phyloP scores from a whole-genome alignment of 64 coral and sea anemone genomes.

The Actinia equina region DNA sequence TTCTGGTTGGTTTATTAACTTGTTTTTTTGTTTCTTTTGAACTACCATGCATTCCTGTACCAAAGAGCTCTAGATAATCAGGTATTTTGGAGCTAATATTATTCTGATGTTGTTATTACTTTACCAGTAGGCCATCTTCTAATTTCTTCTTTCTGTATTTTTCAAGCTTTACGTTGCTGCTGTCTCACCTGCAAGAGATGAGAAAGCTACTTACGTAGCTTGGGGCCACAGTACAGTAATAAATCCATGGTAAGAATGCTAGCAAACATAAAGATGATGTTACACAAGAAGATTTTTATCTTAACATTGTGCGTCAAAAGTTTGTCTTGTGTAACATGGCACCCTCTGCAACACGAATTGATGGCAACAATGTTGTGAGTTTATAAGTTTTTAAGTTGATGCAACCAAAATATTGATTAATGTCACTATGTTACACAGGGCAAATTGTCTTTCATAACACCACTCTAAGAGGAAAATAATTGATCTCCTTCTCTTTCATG shows the following conservation, averaged over 20 bases:
- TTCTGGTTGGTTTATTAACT: not conserved
- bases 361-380: too few species aligned
- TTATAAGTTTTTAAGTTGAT: too few species aligned
- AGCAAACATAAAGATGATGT: too few species aligned
- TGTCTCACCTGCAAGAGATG: slow-evolving; percentile 93
- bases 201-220: slow-evolving; percentile 83
- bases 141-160: not conserved
- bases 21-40: not conserved
- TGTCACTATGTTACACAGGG: too few species aligned
- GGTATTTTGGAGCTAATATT: slow-evolving; percentile 25
- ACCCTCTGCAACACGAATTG: too few species aligned
- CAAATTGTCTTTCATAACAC: too few species aligned
- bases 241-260: slow-evolving; percentile 76
- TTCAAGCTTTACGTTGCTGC: slow-evolving; percentile 82
- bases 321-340: too few species aligned
- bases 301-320: too few species aligned
- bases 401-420: too few species aligned
- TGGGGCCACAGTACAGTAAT: slow-evolving; percentile 87
- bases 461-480: too few species aligned
- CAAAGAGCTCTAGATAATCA: slow-evolving; percentile 87
- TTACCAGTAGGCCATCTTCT: not conserved
- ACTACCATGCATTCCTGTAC: not conserved
- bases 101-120: not conserved
- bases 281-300: too few species aligned
- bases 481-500: too few species aligned